A percentile compares a stretch with the other conserved stretches of the same genome.
These are phyloP conservation scores for Climacteris rufus DNA, from an alignment of 2,113 vertebrate genomes.

Conservation along the genomic window DNA sequence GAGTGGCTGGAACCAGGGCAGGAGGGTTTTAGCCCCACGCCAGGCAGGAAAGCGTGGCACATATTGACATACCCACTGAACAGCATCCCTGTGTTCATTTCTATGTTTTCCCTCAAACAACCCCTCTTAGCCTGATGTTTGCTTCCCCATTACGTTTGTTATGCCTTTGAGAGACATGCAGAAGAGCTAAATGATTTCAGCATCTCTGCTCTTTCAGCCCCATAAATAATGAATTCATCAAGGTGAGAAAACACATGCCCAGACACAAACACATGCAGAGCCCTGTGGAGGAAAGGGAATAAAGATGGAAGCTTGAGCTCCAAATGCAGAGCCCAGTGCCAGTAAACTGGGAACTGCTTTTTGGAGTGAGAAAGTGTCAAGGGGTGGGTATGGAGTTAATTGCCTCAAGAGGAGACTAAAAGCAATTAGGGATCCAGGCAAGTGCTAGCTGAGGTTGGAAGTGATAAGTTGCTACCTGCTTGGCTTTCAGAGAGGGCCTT, in stretches of 20 bases:
- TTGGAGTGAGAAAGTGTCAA: not conserved
- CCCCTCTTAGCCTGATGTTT: not conserved
- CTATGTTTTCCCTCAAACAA: not conserved
- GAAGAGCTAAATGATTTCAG: conserved; percentile 22
- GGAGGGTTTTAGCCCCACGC: not conserved
- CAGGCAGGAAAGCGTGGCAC: not conserved
- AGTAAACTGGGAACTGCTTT: not conserved
- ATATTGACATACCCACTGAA: not conserved
- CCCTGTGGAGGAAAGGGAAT: not conserved
- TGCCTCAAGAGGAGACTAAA: not conserved
- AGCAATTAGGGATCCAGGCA: not conserved
- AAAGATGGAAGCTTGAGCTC: not conserved
- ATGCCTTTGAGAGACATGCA: conserved; percentile 14
- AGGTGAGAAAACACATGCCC: conserved; percentile 2
- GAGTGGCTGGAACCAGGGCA: not conserved
- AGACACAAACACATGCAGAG: not conserved
- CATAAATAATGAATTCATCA: conserved; percentile 34
- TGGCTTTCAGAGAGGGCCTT: not conserved
- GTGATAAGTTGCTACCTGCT: not conserved
- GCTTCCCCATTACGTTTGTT: conserved; percentile 12
- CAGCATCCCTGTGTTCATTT: not conserved
- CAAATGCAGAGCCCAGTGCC: not conserved
- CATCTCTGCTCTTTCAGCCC: conserved; percentile 26
- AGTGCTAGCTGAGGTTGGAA: not conserved
- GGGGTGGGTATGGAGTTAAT: not conserved